Base-by-base conservation (phyloP, 2,888 invertebrate species). In the Hetaerina titia region DNA sequence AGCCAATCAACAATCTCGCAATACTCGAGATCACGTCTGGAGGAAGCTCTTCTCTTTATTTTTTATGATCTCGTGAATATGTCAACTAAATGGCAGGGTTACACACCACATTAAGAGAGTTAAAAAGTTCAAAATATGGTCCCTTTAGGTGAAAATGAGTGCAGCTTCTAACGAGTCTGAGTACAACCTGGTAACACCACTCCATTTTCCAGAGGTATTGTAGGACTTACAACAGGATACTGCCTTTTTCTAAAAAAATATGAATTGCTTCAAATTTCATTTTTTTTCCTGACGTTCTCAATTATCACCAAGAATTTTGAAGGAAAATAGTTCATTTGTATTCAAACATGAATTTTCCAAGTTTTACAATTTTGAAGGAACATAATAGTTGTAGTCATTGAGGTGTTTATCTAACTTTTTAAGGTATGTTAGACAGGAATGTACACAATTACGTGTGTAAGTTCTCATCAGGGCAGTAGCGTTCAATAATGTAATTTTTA, bases 221-320 rank as follows among this genome's bases (percentile, higher is more conserved):
- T 81, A 81, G 81, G 81, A 31, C 5, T 45, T 56, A 56, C 69
- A 56, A 92, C 25, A 92, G 25, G 69, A 92, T 56, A 92, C 92
- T 92, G 92, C 74, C 92, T 92, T 92, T 92, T 92, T 92, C 64
- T 74, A 92, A 92, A 90, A 45, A 45, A 45, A 69, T 25, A 69
- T 69, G 64, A 45, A 69, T 57, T 74, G 92, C 92, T 69, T 74
- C 56, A 64, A n/a, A 56, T 92, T 56, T 31, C 74, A 22, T 56
- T 69, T 69, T 69, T 69, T 69, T 92, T 56, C 81, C 9, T 13
- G 81, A 31, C 81, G 0, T 31, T 81, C 11, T 81, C 11, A 81
- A n/a, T 9, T 31, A n/a, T 31, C 25, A 31, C 13, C 9, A 9
- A 81, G 60, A 81, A 81, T 31, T 31, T 81, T 31, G 13, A 25